A percentile compares a stretch with the other conserved stretches of the same genome.
Evolutionary conservation across 1,140 invertebrate genomes (phyloP).

Genomic region (Dolichoris vasculosae): DNA sequence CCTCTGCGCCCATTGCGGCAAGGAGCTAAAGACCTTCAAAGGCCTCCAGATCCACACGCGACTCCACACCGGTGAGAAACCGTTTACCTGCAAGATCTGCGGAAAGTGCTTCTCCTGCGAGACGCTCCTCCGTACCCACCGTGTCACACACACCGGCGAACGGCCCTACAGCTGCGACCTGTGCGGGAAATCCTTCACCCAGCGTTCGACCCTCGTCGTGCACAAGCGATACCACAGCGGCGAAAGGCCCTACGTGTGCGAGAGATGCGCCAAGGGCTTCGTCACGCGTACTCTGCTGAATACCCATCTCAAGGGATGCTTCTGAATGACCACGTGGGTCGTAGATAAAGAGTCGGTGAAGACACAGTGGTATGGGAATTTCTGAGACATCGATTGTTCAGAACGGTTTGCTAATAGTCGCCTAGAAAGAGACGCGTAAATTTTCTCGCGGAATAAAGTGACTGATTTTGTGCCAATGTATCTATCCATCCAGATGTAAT

Average conservation of each 20-base stretch:
- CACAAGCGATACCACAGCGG: slow-evolving; percentile 87
- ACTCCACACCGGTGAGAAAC: slow-evolving; percentile 76
- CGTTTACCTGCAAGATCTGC: slow-evolving; percentile 77
- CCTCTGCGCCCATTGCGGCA: slow-evolving; percentile 70
- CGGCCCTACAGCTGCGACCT: slow-evolving; percentile 80
- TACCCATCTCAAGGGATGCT: slow-evolving; percentile 76
- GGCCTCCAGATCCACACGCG: slow-evolving; percentile 75
- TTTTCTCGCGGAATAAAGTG: not conserved
- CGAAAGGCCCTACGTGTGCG: slow-evolving; percentile 84
- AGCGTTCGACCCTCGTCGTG: slow-evolving; percentile 84
- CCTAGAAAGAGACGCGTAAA: too few species aligned
- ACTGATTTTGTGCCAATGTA: not conserved
- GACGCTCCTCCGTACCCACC: slow-evolving; percentile 78
- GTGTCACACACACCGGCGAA: slow-evolving; percentile 80
- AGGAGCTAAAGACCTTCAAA: slow-evolving; percentile 70
- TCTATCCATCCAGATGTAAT: not conserved
- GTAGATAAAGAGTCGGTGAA: too few species aligned
- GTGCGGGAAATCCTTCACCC: slow-evolving; percentile 87
- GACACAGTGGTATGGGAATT: not conserved
- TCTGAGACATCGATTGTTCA: not conserved
- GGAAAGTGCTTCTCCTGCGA: slow-evolving; percentile 80
- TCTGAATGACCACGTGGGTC: too few species aligned
- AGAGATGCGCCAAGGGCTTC: slow-evolving; percentile 80
- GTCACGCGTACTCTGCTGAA: slow-evolving; percentile 79
- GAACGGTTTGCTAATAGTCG: not conserved